These are phyloP conservation scores for Sminthurides aquaticus DNA, from an alignment of 2,888 invertebrate genomes.

Conservation along the genomic window DNA sequence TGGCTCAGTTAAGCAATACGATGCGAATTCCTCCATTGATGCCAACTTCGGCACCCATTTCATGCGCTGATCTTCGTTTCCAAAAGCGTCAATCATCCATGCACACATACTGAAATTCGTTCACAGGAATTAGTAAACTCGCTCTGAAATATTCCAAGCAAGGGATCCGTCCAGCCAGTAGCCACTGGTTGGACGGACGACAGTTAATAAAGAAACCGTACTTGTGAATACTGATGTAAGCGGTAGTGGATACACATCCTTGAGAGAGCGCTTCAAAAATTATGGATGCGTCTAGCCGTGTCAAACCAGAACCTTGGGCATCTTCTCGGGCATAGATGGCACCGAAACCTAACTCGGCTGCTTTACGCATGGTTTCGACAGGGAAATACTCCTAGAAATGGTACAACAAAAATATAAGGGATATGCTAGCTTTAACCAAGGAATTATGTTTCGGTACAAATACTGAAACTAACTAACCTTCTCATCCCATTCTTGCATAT, in stretches of 20 bases:
- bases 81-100: conserved; percentile 56
- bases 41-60: conserved; percentile 51
- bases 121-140: neutral
- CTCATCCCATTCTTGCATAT: conserved; percentile 54
- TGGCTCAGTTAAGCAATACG: conserved; percentile 55
- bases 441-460: neutral
- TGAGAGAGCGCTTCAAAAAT: conserved; percentile 55
- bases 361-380: conserved; percentile 50
- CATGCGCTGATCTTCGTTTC: conserved; percentile 47
- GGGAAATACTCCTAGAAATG: conserved; percentile 47
- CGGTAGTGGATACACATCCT: conserved; percentile 54
- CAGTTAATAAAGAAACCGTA: conserved; percentile 37
- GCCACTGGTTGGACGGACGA: too few species aligned
- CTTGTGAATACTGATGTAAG: conserved; percentile 56
- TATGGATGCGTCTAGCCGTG: conserved; percentile 52
- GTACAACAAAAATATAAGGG: conserved; percentile 3
- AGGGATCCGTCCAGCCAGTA: too few species aligned
- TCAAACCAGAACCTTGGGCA: conserved; percentile 52
- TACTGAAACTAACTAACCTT: conserved; percentile 45
- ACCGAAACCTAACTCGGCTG: conserved; percentile 53
- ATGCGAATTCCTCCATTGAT: conserved; percentile 50
- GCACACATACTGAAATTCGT: conserved; percentile 53
- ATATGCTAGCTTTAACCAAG: neutral
- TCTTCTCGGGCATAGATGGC: conserved; percentile 52
- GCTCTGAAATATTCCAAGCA: too few species aligned